A percentile compares a stretch with the other conserved stretches of the same genome.
phyloP scores from a whole-genome alignment of 2,797 vertebrate genomes.

The Morus bassanus region DNA sequence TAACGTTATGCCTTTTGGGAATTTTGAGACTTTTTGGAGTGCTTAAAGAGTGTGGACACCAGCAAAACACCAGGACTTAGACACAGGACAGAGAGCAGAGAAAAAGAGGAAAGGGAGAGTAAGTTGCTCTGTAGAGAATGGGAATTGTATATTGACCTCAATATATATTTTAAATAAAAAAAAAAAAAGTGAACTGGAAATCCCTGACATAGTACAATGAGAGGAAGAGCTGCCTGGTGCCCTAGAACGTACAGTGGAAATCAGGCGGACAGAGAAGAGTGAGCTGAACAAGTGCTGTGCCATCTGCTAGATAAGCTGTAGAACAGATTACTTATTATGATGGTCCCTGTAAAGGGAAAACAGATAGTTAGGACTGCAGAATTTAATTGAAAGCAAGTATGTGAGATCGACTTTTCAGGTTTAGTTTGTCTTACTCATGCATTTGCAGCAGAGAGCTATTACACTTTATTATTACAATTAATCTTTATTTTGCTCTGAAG shows the following conservation, averaged over 20 bases:
- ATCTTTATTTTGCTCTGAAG: not conserved
- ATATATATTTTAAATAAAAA: not conserved
- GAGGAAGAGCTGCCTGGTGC: not conserved
- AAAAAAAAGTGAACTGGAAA: not conserved
- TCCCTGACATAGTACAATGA: not conserved
- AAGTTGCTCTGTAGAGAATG: not conserved
- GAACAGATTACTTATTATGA: not conserved
- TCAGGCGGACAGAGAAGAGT: not conserved
- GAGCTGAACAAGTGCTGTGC: not conserved
- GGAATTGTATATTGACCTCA: not conserved
- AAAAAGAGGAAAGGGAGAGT: not conserved
- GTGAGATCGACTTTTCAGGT: not conserved
- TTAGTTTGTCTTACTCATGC: not conserved
- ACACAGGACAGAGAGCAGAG: too few species aligned
- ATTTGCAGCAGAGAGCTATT: not conserved
- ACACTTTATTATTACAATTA: not conserved
- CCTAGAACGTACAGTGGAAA: not conserved
- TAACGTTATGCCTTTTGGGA: not conserved
- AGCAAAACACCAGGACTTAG: not conserved
- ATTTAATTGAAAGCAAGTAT: not conserved
- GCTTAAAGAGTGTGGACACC: not conserved
- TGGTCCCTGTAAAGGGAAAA: not conserved
- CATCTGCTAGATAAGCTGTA: not conserved
- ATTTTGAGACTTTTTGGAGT: not conserved
- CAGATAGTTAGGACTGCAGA: not conserved